A percentile compares a stretch with the other conserved stretches of the same genome.
Evolutionary conservation across 2,797 vertebrate genomes (phyloP).

Genomic region (Falco novaeseelandiae): DNA sequence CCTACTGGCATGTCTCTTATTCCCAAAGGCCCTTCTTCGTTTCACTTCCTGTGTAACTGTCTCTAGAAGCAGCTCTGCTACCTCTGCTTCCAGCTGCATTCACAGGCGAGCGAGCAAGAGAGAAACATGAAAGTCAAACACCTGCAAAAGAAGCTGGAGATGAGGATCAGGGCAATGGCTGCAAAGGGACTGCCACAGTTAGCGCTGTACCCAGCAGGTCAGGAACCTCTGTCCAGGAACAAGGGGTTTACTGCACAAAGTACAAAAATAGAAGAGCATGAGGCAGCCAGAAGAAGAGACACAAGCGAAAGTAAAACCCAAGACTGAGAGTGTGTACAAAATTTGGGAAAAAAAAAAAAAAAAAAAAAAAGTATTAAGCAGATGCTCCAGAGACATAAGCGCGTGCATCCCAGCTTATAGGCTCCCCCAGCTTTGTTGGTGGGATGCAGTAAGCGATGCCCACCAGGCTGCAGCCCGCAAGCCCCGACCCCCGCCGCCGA

Average conservation of each 20-base stretch:
- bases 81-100: neutral
- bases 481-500: no score
- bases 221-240: neutral
- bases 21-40: neutral
- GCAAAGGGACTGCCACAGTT: no score
- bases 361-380: neutral
- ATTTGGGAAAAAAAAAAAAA: neutral
- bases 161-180: neutral
- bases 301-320: neutral
- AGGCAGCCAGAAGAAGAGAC: neutral
- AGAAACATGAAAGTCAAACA: neutral
- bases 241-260: neutral
- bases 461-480: no score
- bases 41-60: conserved; percentile 20
- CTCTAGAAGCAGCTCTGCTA: neutral
- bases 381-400: neutral
- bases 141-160: neutral
- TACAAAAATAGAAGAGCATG: accelerated
- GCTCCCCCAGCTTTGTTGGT: neutral
- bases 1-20: neutral
- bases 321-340: neutral
- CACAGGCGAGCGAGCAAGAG: neutral
- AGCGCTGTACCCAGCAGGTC: accelerated
- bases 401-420: neutral
- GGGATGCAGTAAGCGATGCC: accelerated